Conservation (phyloP, 2,797 vertebrate genomes). For the Lacerta bilineata region DNA sequence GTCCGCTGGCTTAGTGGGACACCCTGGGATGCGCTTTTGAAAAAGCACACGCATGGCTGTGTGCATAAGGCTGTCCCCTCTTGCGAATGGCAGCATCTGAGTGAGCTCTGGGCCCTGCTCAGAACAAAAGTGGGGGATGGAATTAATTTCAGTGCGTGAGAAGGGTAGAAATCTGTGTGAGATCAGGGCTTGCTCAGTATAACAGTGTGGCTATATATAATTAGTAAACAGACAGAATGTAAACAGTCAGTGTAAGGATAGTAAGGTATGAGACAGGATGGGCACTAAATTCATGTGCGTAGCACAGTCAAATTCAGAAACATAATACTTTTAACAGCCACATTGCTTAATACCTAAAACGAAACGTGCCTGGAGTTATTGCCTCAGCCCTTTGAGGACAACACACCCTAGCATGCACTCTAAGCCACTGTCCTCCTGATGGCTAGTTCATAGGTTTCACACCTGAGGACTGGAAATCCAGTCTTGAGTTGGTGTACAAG, state of each 20-base stretch:
- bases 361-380: not conserved
- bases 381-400: slow-evolving; percentile 3
- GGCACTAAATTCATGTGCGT: not conserved
- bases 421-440: not conserved
- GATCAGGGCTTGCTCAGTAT: not conserved
- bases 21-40: slow-evolving; percentile 37
- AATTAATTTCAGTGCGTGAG: not conserved
- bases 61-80: slow-evolving; percentile 33
- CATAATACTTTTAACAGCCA: not conserved
- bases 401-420: not conserved
- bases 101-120: not conserved
- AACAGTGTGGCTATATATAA: slow-evolving; percentile 80
- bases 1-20: slow-evolving; percentile 16
- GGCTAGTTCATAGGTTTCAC: not conserved
- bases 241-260: slow-evolving; percentile 76
- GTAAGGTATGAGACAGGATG: slow-evolving; percentile 48
- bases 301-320: not conserved
- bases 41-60: not conserved
- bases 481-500: not conserved
- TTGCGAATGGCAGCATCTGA: not conserved
- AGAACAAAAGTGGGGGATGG: not conserved
- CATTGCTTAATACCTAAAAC: not conserved
- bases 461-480: not conserved
- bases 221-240: slow-evolving; percentile 78
- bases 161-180: not conserved